Base-by-base conservation (phyloP, 2,113 vertebrate genomes). In the Xiphophorus maculatus region DNA sequence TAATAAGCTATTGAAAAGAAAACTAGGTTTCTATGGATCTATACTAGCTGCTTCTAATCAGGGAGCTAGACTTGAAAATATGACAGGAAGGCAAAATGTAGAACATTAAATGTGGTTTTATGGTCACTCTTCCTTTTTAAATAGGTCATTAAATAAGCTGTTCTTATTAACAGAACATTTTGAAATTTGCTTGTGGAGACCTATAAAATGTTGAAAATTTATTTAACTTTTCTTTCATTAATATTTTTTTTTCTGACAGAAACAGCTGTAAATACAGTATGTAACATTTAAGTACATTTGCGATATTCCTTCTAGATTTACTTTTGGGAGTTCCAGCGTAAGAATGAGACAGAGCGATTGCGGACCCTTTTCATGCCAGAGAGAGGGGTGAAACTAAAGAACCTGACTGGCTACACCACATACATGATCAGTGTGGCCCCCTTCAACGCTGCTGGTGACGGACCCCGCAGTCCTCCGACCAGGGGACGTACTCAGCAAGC, bases 401-500 rank as follows among this genome's bases (percentile, higher is more conserved):
- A 98, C 90, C 94, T 99, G 77, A 99, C 96, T 0, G 96, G 98
- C 1, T 99, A 97, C 90, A 99, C 98, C 15, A 92, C 95, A 3
- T 99, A 99, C 84, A 94, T 97, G 95, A 95, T 99, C 94, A 98
- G 96, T 1, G 93, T 99, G 0, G 95, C 96, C 0, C 96, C 98
- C 67, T 99, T 99, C 90, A 99, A 99, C 0, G 96, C 97, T 0
- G 98, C 98, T 0, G 98, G 98, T 0, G 98, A 99, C 0, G 98
- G 98, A 0, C 98, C 98, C 0, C 95, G 95, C 69, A 98, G 97
- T 80, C 0, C 89, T 0, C 93, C 98, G 0, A 94, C 95, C 25
- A 89, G 88, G 33, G 96, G 94, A 2, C 94, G 95, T 88, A 99
- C 98, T 0, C 97, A 97, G 87, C 97, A 98, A 96, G 97, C 98